These are phyloP conservation scores for Apocrypta bakeri DNA, from an alignment of 1,140 invertebrate species.

Conservation along the genomic window DNA sequence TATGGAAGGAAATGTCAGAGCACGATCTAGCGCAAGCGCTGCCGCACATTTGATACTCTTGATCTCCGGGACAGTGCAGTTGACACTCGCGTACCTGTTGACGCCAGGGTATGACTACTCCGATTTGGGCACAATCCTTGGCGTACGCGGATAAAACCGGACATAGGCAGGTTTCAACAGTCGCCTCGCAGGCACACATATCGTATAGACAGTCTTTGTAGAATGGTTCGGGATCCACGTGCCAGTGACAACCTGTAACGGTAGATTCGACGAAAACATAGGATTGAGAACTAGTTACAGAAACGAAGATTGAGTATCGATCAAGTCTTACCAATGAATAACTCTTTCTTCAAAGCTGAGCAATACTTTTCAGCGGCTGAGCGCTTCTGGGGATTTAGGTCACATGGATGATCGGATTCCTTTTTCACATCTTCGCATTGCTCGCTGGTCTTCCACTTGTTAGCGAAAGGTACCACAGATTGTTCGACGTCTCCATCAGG, in stretches of 20 bases:
- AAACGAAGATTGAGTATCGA: neutral
- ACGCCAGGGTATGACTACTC: constrained; percentile 85
- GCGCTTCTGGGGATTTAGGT: constrained; percentile 81
- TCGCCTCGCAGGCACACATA: constrained; percentile 86
- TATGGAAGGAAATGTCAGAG: constrained; percentile 58
- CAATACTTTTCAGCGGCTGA: constrained; percentile 81
- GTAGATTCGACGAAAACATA: too few species aligned
- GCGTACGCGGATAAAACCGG: constrained; percentile 87
- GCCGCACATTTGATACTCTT: constrained; percentile 83
- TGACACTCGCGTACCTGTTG: constrained; percentile 85
- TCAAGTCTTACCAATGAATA: constrained; percentile 78
- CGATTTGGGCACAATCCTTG: constrained; percentile 83
- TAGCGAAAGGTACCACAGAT: constrained; percentile 84
- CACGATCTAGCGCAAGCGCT: constrained; percentile 75
- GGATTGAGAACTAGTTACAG: too few species aligned
- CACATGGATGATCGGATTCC: constrained; percentile 80
- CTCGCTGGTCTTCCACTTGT: constrained; percentile 90
- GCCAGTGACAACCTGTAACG: constrained; percentile 82
- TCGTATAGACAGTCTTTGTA: constrained; percentile 90
- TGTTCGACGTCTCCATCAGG: constrained; percentile 89
- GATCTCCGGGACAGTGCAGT: constrained; percentile 84
- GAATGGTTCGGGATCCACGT: constrained; percentile 85
- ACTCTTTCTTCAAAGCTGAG: constrained; percentile 79
- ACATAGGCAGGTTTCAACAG: constrained; percentile 83
- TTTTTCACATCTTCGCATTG: constrained; percentile 78